Percentiles rank a stretch among this genome's conserved stretches.
phyloP scores from a whole-genome alignment of 2,113 vertebrate genomes.

The Pelobates fuscus region DNA sequence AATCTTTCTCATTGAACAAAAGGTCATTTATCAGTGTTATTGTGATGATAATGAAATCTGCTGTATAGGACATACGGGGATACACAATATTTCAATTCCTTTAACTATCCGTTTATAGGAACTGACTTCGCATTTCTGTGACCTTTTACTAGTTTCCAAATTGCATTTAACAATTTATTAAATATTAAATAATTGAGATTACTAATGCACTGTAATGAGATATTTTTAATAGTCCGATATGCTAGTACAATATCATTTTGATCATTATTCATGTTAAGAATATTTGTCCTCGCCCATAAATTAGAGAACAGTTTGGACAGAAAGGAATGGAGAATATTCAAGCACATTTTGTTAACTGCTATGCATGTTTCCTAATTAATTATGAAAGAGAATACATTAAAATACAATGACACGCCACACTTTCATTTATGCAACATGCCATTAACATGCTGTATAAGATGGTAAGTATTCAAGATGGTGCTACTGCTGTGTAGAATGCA shows the following conservation, averaged over 20 bases:
- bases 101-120: slow-evolving; percentile 24
- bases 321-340: background rate
- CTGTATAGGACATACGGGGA: background rate
- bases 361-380: slow-evolving; percentile 24
- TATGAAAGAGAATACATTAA: slow-evolving; percentile 11
- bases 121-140: slow-evolving; percentile 25
- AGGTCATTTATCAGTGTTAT: slow-evolving; percentile 34
- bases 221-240: background rate
- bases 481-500: background rate
- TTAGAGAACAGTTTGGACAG: background rate
- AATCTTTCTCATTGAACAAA: slow-evolving; percentile 34
- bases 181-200: slow-evolving; percentile 39
- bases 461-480: background rate
- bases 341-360: background rate
- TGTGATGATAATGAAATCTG: slow-evolving; percentile 27
- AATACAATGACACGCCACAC: background rate
- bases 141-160: slow-evolving; percentile 29
- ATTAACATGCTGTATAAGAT: background rate
- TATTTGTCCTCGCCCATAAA: slow-evolving; percentile 27
- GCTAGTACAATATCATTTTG: slow-evolving; percentile 1
- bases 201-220: slow-evolving; percentile 28
- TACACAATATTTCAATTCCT: slow-evolving; percentile 15
- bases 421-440: background rate
- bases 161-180: slow-evolving; percentile 38
- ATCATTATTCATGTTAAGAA: slow-evolving; percentile 36